Base-by-base conservation (phyloP, 2,113 vertebrate genomes). In the Osmerus mordax region DNA sequence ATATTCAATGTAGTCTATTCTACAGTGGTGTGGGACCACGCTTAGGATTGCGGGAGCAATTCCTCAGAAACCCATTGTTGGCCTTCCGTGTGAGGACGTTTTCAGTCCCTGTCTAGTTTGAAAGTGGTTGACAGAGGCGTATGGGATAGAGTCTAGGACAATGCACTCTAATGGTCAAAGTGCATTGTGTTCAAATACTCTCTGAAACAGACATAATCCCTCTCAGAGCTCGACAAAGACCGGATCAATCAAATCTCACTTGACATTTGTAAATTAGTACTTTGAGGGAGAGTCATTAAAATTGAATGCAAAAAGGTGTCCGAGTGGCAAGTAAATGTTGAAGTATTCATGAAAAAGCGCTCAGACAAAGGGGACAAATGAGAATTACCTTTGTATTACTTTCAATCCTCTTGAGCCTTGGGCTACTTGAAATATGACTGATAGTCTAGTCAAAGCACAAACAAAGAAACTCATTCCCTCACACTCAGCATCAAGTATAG, bases 181-280 rank as follows among this genome's bases (percentile, higher is more conserved):
- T 36, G 32, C 32, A 36, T 3, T 36, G 41, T 47, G 41, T 47
- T 47, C 9, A 47, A 47, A 47, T 47, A 47, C 41, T 47, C 41
- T 47, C 55, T 7, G 16, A 56, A 56, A 56, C n/a, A 56, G n/a
- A 56, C n/a, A n/a, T 56, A 19, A 18, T 18, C 4, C 54, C 16
- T 60, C 25, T 78, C 25, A 51, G 53, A 78, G 72, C 68, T 72
- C 65, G 71, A 81, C 66, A 70, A 77, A 78, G 69, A 69, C 52
- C 75, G 61, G 73, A 86, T 83, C 79, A 74, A 81, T 83, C 65
- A 71, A 36, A 67, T 66, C 65, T 64, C 63, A 80, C 73, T 80
- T 78, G 73, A 81, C 81, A 79, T 83, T 83, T 79, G 41, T 63
- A 71, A 75, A 74, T 81, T 71, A 81, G 61, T 68, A 63, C 70